Conservation (phyloP, 2,113 vertebrate species). For the Spea bombifrons region DNA sequence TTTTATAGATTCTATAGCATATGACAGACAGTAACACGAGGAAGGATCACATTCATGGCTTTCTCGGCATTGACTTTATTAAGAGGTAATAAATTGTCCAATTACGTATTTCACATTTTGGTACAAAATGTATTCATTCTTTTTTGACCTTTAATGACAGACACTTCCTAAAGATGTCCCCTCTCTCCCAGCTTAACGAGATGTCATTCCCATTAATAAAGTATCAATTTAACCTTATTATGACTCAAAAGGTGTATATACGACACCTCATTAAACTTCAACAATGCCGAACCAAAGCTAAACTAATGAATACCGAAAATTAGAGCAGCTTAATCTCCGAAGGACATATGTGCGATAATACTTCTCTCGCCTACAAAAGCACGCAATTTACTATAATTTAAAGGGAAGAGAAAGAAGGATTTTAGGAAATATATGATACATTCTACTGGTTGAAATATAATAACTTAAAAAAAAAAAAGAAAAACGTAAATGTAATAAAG, state of each 20-base stretch:
- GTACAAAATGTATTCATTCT: neutral
- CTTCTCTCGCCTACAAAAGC: neutral
- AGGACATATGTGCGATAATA: neutral
- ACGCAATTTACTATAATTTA: slow-evolving; percentile 8
- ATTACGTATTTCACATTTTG: neutral
- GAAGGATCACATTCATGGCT: too few species aligned
- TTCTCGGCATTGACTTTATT: too few species aligned
- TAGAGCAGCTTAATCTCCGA: slow-evolving; percentile 11
- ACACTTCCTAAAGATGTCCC: slow-evolving; percentile 7
- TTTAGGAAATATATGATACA: neutral
- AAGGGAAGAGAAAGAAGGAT: neutral
- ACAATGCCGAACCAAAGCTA: slow-evolving; percentile 15
- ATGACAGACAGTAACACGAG: too few species aligned
- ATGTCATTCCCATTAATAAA: slow-evolving; percentile 7
- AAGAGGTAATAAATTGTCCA: neutral
- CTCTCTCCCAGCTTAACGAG: neutral
- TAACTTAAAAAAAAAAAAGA: neutral
- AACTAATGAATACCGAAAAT: slow-evolving; percentile 27
- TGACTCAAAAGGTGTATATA: slow-evolving; percentile 13
- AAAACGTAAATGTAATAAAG: too few species aligned
- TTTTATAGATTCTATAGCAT: too few species aligned
- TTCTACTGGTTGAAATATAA: neutral
- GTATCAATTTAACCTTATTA: slow-evolving; percentile 42
- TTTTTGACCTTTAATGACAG: slow-evolving; percentile 29
- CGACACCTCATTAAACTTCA: slow-evolving; percentile 20